Percentiles rank a stretch among this genome's conserved stretches.
These are phyloP conservation scores for Trypoxylon attenuatum DNA, from an alignment of 2,888 invertebrate species.

Conservation along the genomic window DNA sequence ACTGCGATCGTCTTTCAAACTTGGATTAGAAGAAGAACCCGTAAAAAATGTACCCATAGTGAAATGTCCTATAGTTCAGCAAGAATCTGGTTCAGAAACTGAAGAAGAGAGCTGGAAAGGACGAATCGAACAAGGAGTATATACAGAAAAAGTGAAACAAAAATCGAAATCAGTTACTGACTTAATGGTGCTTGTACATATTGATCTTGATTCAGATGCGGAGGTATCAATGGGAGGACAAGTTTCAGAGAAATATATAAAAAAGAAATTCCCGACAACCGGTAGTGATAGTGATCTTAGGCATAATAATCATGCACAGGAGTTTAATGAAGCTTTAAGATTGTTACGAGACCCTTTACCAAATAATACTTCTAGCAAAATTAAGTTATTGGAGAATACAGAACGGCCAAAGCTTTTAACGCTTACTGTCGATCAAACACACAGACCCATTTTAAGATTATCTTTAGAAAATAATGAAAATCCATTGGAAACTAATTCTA, in stretches of 20 bases:
- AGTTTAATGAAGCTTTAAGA: constrained; percentile 77
- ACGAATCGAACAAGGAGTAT: constrained; percentile 78
- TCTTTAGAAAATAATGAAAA: constrained; percentile 44
- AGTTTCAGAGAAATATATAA: constrained; percentile 58
- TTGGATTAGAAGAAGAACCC: constrained; percentile 69
- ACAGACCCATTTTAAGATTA: constrained; percentile 67
- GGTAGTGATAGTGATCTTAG: constrained; percentile 79
- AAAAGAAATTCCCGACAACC: constrained; percentile 70
- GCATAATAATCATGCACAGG: constrained; percentile 75
- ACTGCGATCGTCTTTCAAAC: constrained; percentile 63
- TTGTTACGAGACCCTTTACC: constrained; percentile 64
- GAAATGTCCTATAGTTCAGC: constrained; percentile 39
- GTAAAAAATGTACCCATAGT: constrained; percentile 60
- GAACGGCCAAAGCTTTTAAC: constrained; percentile 63
- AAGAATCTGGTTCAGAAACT: constrained; percentile 78
- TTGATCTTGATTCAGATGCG: constrained; percentile 80
- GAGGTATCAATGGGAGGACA: constrained; percentile 75
- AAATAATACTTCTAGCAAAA: constrained; percentile 48
- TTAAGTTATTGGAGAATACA: constrained; percentile 38
- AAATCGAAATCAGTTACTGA: constrained; percentile 82
- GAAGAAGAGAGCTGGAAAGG: constrained; percentile 80
- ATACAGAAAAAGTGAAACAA: constrained; percentile 80
- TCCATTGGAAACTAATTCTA: not conserved
- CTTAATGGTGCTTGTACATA: constrained; percentile 81
- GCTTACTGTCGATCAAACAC: constrained; percentile 57